phyloP scores from a whole-genome alignment of 1,140 invertebrate genomes.

The Pissodes strobi region DNA sequence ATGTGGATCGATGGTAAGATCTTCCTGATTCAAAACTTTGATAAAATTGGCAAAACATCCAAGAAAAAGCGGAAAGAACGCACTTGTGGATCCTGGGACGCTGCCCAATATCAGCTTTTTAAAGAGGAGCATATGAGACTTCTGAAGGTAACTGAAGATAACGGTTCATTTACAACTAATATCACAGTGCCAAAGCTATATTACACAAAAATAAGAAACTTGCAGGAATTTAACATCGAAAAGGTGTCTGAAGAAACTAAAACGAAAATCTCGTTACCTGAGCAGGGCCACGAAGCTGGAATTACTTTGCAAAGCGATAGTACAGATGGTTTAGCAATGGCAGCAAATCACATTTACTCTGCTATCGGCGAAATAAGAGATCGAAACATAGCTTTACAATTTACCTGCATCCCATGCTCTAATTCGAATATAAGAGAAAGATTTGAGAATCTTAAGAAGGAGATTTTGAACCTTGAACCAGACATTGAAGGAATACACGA shows the following conservation, averaged over 20 bases:
- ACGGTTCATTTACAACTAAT: conserved; percentile 36
- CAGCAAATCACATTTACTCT: conserved; percentile 68
- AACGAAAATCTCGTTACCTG: conserved; percentile 69
- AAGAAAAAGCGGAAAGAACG: conserved; percentile 1
- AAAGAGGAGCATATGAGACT: background rate
- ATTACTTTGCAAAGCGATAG: conserved; percentile 62
- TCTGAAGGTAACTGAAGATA: conserved; percentile 24
- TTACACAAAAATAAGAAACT: conserved; percentile 33
- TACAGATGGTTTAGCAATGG: conserved; percentile 64
- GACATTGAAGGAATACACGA: conserved; percentile 63
- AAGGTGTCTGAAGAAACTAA: conserved; percentile 57
- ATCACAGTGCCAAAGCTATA: conserved; percentile 45
- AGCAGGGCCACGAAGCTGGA: conserved; percentile 51
- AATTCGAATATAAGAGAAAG: conserved; percentile 59
- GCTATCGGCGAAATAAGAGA: conserved; percentile 67
- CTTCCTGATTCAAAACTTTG: conserved; percentile 38
- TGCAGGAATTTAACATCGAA: conserved; percentile 11
- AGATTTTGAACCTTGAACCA: conserved; percentile 18
- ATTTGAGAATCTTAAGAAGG: conserved; percentile 64
- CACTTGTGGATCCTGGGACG: background rate
- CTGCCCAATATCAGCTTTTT: background rate
- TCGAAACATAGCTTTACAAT: conserved; percentile 70
- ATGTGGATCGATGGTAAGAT: conserved; percentile 51
- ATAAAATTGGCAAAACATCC: too few species aligned
- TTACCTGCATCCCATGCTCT: conserved; percentile 76